Percentiles rank a stretch among this genome's conserved stretches.
These are phyloP conservation scores for Osmerus eperlanus DNA, from an alignment of 2,113 vertebrate species.

Conservation along the genomic window DNA sequence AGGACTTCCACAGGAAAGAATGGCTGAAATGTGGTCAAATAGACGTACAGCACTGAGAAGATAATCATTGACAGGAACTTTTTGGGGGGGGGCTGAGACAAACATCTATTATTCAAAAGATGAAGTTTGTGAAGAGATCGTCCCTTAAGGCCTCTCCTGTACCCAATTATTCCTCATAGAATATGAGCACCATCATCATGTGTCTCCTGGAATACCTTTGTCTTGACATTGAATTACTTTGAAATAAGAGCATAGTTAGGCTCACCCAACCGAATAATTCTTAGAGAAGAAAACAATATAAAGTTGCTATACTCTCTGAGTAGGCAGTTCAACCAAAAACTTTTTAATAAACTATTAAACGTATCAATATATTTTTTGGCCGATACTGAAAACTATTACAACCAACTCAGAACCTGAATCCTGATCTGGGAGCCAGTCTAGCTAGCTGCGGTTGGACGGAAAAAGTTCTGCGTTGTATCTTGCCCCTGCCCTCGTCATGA, in stretches of 20 bases:
- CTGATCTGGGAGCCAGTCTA: too few species aligned
- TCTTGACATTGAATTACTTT: not conserved
- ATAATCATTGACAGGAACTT: conserved; percentile 24
- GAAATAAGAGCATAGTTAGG: not conserved
- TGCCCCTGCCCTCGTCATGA: too few species aligned
- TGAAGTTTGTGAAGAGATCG: conserved; percentile 6
- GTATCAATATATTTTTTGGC: too few species aligned
- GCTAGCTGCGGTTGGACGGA: too few species aligned
- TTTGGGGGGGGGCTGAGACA: not conserved
- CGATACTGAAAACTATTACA: too few species aligned
- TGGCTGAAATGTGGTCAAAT: conserved; percentile 11
- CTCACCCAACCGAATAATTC: too few species aligned
- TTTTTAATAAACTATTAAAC: too few species aligned
- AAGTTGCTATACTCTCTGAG: too few species aligned
- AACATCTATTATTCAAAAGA: conserved; percentile 34
- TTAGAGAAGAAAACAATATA: too few species aligned
- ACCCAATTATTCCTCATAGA: conserved; percentile 22
- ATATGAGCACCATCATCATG: conserved; percentile 9
- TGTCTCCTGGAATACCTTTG: not conserved
- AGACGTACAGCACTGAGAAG: conserved; percentile 2
- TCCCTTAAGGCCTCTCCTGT: conserved; percentile 20
- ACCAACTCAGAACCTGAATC: too few species aligned
- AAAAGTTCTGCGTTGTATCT: too few species aligned
- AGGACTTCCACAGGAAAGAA: conserved; percentile 15
- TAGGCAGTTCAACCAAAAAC: too few species aligned